Evolutionary conservation across 2,113 vertebrate species (phyloP), one percentile per base, ranked within the genome.

Genomic region (Meriones unguiculatus): DNA sequence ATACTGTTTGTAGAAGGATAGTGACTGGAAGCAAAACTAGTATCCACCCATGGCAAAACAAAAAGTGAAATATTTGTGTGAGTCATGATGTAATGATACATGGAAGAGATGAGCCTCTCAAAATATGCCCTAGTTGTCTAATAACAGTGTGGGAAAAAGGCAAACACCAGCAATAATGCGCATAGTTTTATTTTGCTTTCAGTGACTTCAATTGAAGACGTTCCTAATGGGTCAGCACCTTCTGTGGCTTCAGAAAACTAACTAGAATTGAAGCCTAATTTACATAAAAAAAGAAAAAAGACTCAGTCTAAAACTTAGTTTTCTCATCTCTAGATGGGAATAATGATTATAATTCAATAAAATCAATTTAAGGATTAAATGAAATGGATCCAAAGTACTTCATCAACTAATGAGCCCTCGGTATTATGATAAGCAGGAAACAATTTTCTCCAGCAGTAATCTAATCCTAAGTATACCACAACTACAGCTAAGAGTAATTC

Each of bases 301-400:
- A 89, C 52, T 18, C 72, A 59, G 70, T 52, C 32, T 84, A 77
- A 88, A 70, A 70, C 62, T 91, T 35, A 35, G 10, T 69, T 75
- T 90, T 94, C 75, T 77, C 25, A 77, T 50, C 46, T 52, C 75
- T 50, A 52, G 46, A 52, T 77, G 13, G 7, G 14, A 50, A 77
- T 62, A 77, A 46, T 54, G 69, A 96, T 70, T 62, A 35, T 50
- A 76, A 70, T 20, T 84, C 76, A 88, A 84, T 62, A 52, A 59
- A 82, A 78, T 89, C 70, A 88, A n/a, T 54, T 89, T 84, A n/a
- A 46, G 1, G 17, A 77, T 89, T 77, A 77, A 91, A 87, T 91
- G 41, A 82, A 62, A 54, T 94, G 35, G 15, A 64, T 89, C 32
- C 14, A 59, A 77, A 77, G 50, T 25, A 92, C 20, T 64, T 77